These are phyloP conservation scores for Dysdera silvatica DNA, from an alignment of 1,140 invertebrate species.

Conservation along the genomic window DNA sequence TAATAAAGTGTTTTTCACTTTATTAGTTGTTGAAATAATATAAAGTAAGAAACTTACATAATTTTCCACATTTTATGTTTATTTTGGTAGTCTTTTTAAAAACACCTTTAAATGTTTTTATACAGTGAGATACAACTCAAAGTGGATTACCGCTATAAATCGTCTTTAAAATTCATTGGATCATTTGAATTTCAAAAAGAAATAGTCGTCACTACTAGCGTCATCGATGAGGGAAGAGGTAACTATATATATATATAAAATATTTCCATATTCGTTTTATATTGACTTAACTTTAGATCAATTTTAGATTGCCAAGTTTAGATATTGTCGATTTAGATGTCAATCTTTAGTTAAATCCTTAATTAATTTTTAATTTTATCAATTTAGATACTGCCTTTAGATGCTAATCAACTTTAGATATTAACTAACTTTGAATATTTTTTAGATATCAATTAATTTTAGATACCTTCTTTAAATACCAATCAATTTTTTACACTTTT, in stretches of 20 bases:
- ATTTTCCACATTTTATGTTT: neutral
- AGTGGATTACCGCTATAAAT: conserved; percentile 19
- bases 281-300: too few relatives aligned
- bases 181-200: conserved; percentile 21
- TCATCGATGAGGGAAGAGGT: conserved; percentile 23
- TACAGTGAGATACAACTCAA: conserved; percentile 18
- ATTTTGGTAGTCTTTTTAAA: too few relatives aligned
- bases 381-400: too few relatives aligned
- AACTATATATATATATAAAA: neutral
- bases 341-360: neutral
- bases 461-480: too few relatives aligned
- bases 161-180: conserved; percentile 7
- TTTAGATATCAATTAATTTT: too few relatives aligned
- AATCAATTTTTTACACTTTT: too few relatives aligned
- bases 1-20: neutral
- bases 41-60: neutral
- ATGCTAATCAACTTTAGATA: too few relatives aligned
- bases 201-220: conserved; percentile 24
- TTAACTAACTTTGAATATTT: too few relatives aligned
- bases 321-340: neutral
- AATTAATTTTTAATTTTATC: too few relatives aligned
- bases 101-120: too few relatives aligned
- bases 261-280: too few relatives aligned
- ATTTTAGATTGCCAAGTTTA: too few relatives aligned
- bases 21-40: neutral